A percentile compares a stretch with the other conserved stretches of the same genome.
Evolutionary conservation across 1,140 invertebrate species (phyloP).

Genomic region (Battus philenor): DNA sequence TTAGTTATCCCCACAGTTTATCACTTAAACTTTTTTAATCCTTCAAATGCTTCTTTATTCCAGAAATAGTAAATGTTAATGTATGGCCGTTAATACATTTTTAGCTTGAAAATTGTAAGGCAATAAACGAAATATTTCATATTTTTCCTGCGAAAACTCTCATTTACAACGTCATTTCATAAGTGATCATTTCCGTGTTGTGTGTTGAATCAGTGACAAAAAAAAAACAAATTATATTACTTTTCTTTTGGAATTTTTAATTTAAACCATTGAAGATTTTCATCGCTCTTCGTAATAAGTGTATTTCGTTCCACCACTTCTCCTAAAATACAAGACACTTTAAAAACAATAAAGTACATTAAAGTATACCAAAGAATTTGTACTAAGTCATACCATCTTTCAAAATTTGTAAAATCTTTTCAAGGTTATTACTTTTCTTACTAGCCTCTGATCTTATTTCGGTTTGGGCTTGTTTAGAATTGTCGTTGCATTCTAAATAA

Average conservation of each 20-base stretch:
- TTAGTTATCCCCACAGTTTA: no score
- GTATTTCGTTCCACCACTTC: conserved; percentile 25
- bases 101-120: no score
- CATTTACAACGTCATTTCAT: no score
- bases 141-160: no score
- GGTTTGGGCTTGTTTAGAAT: not conserved
- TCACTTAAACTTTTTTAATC: no score
- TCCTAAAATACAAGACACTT: conserved; percentile 26
- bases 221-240: not conserved
- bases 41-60: no score
- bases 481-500: conserved; percentile 10
- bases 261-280: conserved; percentile 48
- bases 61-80: no score
- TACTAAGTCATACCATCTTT: conserved; percentile 29
- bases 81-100: no score
- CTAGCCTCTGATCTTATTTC: not conserved
- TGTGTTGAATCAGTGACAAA: not conserved
- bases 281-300: conserved; percentile 19
- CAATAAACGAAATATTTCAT: no score
- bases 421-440: conserved; percentile 12
- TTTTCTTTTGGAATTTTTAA: conserved; percentile 40
- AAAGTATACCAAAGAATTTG: no score
- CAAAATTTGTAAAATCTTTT: conserved; percentile 27
- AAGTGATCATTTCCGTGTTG: no score
- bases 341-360: no score